phyloP scores from a whole-genome alignment of 2,113 vertebrate genomes.

The Craseonycteris thonglongyai region DNA sequence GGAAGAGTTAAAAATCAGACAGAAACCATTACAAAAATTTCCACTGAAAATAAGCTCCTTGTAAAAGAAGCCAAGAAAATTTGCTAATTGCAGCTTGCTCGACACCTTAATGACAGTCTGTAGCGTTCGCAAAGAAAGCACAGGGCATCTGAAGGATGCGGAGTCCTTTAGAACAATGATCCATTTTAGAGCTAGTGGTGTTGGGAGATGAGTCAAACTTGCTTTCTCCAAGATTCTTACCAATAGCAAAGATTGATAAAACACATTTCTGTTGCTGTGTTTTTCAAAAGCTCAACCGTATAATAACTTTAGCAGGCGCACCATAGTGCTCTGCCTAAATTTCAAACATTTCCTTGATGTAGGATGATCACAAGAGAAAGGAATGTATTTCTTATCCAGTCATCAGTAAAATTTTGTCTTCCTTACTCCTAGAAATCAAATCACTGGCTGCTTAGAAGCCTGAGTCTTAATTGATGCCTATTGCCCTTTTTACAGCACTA shows the following conservation, averaged over 20 bases:
- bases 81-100: slow-evolving; percentile 29
- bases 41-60: background rate
- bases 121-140: slow-evolving; percentile 48
- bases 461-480: slow-evolving; percentile 72
- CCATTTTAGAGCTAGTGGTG: slow-evolving; percentile 39
- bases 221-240: slow-evolving; percentile 54
- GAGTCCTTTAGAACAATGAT: slow-evolving; percentile 40
- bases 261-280: slow-evolving; percentile 60
- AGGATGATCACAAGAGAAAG: slow-evolving; percentile 77
- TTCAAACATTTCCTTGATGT: slow-evolving; percentile 79
- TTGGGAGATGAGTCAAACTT: slow-evolving; percentile 8
- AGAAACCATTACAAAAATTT: background rate
- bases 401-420: slow-evolving; percentile 70
- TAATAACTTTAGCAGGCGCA: slow-evolving; percentile 78
- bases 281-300: slow-evolving; percentile 67
- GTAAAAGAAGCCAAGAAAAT: slow-evolving; percentile 14
- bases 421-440: slow-evolving; percentile 76
- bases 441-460: slow-evolving; percentile 62
- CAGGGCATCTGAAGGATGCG: background rate
- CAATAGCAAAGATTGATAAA: slow-evolving; percentile 66
- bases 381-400: slow-evolving; percentile 78
- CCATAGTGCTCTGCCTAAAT: slow-evolving; percentile 61
- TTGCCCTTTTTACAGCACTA: slow-evolving; percentile 28
- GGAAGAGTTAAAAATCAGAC: slow-evolving; percentile 2
- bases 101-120: slow-evolving; percentile 38